A percentile compares a stretch with the other conserved stretches of the same genome.
Conservation (phyloP, 2,113 vertebrate species). For the Leptobrachium ailaonicum region DNA sequence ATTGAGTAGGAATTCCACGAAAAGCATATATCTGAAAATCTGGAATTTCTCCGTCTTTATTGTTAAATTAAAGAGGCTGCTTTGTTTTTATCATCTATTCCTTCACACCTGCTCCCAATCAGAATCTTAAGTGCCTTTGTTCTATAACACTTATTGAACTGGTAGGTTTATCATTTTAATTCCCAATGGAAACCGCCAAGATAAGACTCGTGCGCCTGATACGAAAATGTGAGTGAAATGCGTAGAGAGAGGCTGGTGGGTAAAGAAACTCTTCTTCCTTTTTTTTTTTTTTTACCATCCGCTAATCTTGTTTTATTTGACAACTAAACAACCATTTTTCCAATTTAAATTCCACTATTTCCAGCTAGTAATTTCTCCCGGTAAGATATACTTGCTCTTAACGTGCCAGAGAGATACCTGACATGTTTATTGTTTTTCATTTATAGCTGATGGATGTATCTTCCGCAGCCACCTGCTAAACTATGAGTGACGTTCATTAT, state of each 20-base stretch:
- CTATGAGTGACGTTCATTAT: constrained; percentile 23
- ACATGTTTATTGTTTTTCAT: constrained; percentile 23
- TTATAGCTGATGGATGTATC: constrained; percentile 10
- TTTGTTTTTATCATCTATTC: too few species aligned
- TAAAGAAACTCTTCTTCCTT: background rate
- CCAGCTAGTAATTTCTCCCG: background rate
- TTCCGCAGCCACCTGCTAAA: constrained; percentile 16
- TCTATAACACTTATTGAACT: too few species aligned
- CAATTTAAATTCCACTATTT: constrained; percentile 10
- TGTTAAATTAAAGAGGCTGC: too few species aligned
- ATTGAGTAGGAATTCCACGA: too few species aligned
- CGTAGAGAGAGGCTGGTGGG: background rate
- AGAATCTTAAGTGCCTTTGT: too few species aligned
- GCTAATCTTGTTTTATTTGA: constrained; percentile 15
- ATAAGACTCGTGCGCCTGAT: too few species aligned
- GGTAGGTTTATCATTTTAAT: too few species aligned
- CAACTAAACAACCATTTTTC: constrained; percentile 12
- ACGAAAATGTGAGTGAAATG: too few species aligned
- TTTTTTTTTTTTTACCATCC: background rate
- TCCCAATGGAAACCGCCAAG: too few species aligned
- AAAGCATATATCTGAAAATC: too few species aligned
- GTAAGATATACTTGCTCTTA: constrained; percentile 5
- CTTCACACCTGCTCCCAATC: too few species aligned
- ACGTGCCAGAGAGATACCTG: constrained; percentile 5
- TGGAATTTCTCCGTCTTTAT: too few species aligned